These are phyloP conservation scores for Tanytarsus gracilentus DNA, from an alignment of 2,888 invertebrate genomes.

Conservation along the genomic window DNA sequence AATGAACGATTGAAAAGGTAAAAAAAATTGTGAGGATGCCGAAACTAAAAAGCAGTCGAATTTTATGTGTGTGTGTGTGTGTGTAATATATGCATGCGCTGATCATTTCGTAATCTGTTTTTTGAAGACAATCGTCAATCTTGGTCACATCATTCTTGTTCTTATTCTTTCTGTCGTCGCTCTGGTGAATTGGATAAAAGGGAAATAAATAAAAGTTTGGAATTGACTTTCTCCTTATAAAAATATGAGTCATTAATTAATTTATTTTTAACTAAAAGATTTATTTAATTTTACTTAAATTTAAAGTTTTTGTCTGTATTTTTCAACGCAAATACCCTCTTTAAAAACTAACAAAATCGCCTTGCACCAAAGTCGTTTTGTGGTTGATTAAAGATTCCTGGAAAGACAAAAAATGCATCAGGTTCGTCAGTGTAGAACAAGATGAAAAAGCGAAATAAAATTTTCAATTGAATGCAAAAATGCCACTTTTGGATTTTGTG, in stretches of 20 bases:
- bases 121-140: conserved; percentile 28
- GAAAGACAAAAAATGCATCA: not conserved
- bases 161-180: not conserved
- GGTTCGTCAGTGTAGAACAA: not conserved
- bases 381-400: conserved; percentile 10
- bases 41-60: not conserved
- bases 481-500: not conserved
- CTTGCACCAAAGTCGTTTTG: not conserved
- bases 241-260: no score
- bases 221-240: not conserved
- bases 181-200: not conserved
- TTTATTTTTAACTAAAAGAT: no score
- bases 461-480: conserved; percentile 9
- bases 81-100: conserved; percentile 2
- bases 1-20: not conserved
- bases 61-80: no score
- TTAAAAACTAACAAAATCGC: not conserved
- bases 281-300: no score
- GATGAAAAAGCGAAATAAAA: not conserved
- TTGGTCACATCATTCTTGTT: not conserved
- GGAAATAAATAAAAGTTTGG: not conserved
- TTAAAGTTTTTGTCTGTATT: no score
- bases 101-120: conserved; percentile 5
- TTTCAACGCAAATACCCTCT: not conserved
- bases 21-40: conserved; percentile 6